A percentile compares a stretch with the other conserved stretches of the same genome.
phyloP scores from a whole-genome alignment of 2,113 vertebrate species.

The Hirundichthys speculiger region DNA sequence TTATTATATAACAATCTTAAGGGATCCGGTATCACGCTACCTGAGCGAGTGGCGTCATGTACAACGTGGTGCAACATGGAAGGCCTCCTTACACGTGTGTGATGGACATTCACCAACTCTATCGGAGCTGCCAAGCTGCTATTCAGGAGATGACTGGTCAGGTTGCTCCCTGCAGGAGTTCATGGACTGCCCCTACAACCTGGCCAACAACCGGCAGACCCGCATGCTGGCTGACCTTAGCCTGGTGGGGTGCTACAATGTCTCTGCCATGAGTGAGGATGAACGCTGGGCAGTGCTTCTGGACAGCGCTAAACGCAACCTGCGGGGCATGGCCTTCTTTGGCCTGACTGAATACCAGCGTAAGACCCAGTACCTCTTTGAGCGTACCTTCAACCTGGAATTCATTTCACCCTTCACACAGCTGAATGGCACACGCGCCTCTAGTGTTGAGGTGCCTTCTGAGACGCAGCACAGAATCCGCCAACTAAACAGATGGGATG shows the following conservation, averaged over 20 bases:
- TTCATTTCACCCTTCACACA: constrained; percentile 96
- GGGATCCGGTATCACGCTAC: constrained; percentile 95
- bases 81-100: constrained; percentile 93
- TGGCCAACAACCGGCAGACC: constrained; percentile 96
- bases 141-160: constrained; percentile 94
- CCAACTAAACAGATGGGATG: constrained; percentile 91
- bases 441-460: constrained; percentile 88
- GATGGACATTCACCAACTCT: constrained; percentile 92
- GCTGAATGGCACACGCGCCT: constrained; percentile 95
- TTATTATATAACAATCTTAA: constrained; percentile 97
- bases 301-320: constrained; percentile 94
- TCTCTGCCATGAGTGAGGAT: constrained; percentile 91
- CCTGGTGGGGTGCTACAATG: constrained; percentile 95
- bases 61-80: constrained; percentile 96
- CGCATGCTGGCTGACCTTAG: constrained; percentile 97
- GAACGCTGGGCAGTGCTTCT: constrained; percentile 91
- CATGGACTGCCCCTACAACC: constrained; percentile 95
- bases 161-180: constrained; percentile 94
- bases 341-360: constrained; percentile 97
- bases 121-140: constrained; percentile 94
- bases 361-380: constrained; percentile 97
- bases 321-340: constrained; percentile 95
- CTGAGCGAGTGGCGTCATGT: constrained; percentile 98
- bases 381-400: constrained; percentile 94
- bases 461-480: constrained; percentile 90